These are phyloP conservation scores for Busseola fusca DNA, from an alignment of 2,888 invertebrate species.

Conservation along the genomic window DNA sequence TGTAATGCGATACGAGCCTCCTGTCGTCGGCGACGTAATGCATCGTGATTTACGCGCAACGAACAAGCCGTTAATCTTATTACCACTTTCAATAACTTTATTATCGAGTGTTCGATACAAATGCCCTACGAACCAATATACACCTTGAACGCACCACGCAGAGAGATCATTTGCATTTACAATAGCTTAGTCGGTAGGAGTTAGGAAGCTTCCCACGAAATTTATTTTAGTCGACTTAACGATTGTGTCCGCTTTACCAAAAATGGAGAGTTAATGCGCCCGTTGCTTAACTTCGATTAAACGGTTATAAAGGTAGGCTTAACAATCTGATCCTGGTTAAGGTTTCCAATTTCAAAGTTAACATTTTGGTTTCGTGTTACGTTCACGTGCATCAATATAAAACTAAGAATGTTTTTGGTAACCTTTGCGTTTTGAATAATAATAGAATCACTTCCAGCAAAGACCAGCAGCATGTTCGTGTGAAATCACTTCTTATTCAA, in stretches of 20 bases:
- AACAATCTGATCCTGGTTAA: slow-evolving; percentile 69
- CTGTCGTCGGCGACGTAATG: slow-evolving; percentile 87
- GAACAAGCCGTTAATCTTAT: slow-evolving; percentile 87
- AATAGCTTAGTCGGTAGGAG: slow-evolving; percentile 68
- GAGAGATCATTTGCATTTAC: slow-evolving; percentile 72
- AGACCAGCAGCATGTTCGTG: slow-evolving; percentile 67
- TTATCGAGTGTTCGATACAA: slow-evolving; percentile 78
- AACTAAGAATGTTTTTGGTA: slow-evolving; percentile 66
- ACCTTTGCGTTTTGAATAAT: slow-evolving; percentile 71
- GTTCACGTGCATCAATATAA: slow-evolving; percentile 61
- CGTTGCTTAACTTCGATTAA: slow-evolving; percentile 79
- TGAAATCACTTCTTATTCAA: slow-evolving; percentile 82
- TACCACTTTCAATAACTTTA: slow-evolving; percentile 89
- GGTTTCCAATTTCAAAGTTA: slow-evolving; percentile 67
- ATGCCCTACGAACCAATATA: slow-evolving; percentile 76
- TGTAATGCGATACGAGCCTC: slow-evolving; percentile 86
- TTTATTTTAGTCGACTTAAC: slow-evolving; percentile 85
- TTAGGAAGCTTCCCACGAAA: slow-evolving; percentile 84
- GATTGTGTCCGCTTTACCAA: slow-evolving; percentile 81
- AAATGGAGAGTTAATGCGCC: slow-evolving; percentile 80
- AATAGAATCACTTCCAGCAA: slow-evolving; percentile 57
- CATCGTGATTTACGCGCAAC: slow-evolving; percentile 87
- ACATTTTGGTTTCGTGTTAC: slow-evolving; percentile 48
- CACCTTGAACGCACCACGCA: slow-evolving; percentile 74
- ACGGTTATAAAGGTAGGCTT: slow-evolving; percentile 69